Evolutionary conservation across 2,113 vertebrate genomes (phyloP).

Genomic region (Gallinago paraguaiae): DNA sequence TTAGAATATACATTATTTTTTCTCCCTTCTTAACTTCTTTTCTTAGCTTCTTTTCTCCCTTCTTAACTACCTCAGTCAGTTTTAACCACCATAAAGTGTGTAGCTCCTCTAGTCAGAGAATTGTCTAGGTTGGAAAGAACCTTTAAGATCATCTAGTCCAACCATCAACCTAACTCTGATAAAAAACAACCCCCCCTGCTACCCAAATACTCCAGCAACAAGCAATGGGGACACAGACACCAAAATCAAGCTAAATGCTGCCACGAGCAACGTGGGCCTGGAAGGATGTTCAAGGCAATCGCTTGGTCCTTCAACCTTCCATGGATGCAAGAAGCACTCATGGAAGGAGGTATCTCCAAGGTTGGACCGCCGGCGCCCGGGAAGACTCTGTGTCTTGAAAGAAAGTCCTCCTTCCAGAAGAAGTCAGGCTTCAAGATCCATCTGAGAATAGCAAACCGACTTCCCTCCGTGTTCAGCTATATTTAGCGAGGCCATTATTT

Average conservation of each 20-base stretch:
- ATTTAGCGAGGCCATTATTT: background rate
- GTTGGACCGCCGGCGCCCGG: background rate
- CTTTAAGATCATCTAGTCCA: too few species aligned
- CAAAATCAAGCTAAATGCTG: background rate
- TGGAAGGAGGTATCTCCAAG: background rate
- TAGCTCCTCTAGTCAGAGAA: background rate
- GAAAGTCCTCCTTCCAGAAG: background rate
- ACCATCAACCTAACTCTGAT: too few species aligned
- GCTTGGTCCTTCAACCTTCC: background rate
- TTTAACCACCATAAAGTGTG: fast-evolving
- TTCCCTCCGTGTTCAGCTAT: background rate
- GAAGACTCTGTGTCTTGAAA: background rate
- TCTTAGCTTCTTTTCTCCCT: background rate
- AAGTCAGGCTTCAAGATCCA: background rate
- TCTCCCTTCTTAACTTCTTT: background rate
- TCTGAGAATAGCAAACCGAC: background rate
- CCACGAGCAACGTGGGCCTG: background rate
- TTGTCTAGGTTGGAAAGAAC: too few species aligned
- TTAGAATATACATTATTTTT: fast-evolving
- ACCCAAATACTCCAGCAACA: background rate
- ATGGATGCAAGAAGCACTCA: background rate
- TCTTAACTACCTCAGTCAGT: background rate
- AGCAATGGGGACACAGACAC: fast-evolving
- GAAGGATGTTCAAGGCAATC: background rate
- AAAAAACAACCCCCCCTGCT: background rate